A percentile compares a stretch with the other conserved stretches of the same genome.
Evolutionary conservation across 23 tunicate species (phyloP).

Genomic region (Oikopleura dioica): DNA sequence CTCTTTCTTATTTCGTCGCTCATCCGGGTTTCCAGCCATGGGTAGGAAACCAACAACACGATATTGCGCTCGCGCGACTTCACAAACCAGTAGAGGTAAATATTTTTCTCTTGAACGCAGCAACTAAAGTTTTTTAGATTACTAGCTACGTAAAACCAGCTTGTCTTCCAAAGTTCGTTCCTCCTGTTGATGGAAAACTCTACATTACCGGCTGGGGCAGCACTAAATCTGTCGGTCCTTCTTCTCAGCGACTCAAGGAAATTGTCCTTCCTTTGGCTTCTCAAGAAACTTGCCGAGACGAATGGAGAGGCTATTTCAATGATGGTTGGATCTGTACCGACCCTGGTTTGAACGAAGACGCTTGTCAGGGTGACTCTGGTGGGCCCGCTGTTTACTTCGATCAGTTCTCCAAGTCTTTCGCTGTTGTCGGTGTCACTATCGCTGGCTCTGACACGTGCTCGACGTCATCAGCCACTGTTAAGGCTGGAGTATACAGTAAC

Average conservation of each 20-base stretch:
- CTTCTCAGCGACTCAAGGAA: constrained; percentile 17
- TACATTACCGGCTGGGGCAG: constrained; percentile 79
- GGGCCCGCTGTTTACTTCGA: constrained; percentile 57
- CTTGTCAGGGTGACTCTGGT: constrained; percentile 86
- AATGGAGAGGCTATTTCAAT: constrained; percentile 46
- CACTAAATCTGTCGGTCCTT: background rate
- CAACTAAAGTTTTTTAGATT: constrained; percentile 12
- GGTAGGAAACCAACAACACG: constrained; percentile 18
- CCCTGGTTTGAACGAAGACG: constrained; percentile 57
- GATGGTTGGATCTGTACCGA: constrained; percentile 77
- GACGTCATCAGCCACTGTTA: constrained; percentile 31
- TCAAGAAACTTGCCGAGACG: constrained; percentile 17
- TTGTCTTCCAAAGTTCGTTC: constrained; percentile 24
- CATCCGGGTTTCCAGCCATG: constrained; percentile 51
- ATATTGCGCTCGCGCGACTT: constrained; percentile 65
- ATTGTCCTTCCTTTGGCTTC: constrained; percentile 38
- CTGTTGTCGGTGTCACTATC: constrained; percentile 49
- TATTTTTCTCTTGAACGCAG: background rate
- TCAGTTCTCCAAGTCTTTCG: background rate
- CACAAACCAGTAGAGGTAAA: constrained; percentile 18
- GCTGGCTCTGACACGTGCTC: constrained; percentile 65
- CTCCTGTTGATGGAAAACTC: constrained; percentile 15
- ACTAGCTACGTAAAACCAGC: constrained; percentile 35
- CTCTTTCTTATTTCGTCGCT: constrained; percentile 28
- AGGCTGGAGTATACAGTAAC: constrained; percentile 67